Percentiles rank a stretch among this genome's conserved stretches.
Conservation (phyloP, 1,140 invertebrate genomes). For the Phthorimaea operculella region DNA sequence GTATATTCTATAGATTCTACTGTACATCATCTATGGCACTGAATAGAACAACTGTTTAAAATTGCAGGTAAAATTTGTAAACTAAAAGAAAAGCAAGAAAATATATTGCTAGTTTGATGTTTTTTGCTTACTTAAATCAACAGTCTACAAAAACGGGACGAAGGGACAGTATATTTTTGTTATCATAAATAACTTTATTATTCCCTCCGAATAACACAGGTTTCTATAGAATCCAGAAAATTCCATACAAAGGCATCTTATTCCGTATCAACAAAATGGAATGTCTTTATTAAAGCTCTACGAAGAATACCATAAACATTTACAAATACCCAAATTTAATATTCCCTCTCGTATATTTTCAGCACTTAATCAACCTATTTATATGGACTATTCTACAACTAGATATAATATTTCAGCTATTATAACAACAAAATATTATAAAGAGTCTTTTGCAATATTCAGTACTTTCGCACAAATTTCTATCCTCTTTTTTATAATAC, state of each 20-base stretch:
- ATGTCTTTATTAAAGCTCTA: not conserved
- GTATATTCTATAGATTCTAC: not conserved
- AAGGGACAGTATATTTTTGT: too few species aligned
- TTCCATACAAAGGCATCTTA: not conserved
- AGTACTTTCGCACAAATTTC: slow-evolving; percentile 28
- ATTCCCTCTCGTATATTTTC: not conserved
- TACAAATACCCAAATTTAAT: slow-evolving; percentile 4
- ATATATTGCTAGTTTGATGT: not conserved
- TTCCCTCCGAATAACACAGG: too few species aligned
- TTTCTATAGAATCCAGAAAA: too few species aligned
- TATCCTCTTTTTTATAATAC: slow-evolving; percentile 30
- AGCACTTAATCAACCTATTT: slow-evolving; percentile 10
- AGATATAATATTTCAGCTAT: slow-evolving; percentile 29
- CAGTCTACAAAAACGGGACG: too few species aligned
- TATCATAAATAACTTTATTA: too few species aligned
- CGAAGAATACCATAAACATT: slow-evolving; percentile 1
- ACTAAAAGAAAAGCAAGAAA: not conserved
- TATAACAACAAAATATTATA: slow-evolving; percentile 33
- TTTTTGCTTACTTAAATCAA: too few species aligned
- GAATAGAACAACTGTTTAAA: not conserved
- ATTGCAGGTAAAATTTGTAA: not conserved
- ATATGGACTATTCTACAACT: slow-evolving; percentile 26
- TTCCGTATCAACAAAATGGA: slow-evolving; percentile 5
- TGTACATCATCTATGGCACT: slow-evolving; percentile 4
- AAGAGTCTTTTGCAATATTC: slow-evolving; percentile 24